These are phyloP conservation scores for Rhinogobio ventralis DNA, from an alignment of 2,797 vertebrate species.

Conservation along the genomic window DNA sequence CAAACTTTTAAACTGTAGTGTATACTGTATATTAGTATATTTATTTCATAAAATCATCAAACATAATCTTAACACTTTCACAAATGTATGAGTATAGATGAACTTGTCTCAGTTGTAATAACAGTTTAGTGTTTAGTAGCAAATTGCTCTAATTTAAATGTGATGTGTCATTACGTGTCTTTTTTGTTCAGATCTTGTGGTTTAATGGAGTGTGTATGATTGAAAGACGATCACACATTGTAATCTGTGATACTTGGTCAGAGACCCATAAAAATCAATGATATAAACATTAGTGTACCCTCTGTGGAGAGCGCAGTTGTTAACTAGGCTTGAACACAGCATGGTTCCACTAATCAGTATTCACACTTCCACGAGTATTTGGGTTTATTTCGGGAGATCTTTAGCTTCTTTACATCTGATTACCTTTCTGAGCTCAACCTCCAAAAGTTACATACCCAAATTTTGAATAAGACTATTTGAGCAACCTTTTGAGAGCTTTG, in stretches of 20 bases:
- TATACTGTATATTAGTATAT: not conserved
- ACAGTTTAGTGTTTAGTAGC: not conserved
- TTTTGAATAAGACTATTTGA: conserved; percentile 9
- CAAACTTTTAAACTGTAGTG: not conserved
- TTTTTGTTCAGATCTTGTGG: not conserved
- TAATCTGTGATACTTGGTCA: conserved; percentile 11
- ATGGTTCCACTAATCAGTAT: conserved; percentile 11
- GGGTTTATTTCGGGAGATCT: conserved; percentile 3
- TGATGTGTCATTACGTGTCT: not conserved
- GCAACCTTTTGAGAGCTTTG: not conserved
- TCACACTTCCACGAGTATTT: not conserved
- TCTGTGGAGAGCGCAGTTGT: not conserved
- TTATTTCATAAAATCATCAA: not conserved
- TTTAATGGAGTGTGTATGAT: conserved; percentile 17
- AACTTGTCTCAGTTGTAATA: not conserved
- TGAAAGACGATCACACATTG: not conserved
- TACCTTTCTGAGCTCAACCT: conserved; percentile 7
- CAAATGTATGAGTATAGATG: not conserved
- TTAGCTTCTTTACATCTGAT: conserved; percentile 29
- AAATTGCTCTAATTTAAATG: not conserved
- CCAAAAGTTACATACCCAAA: not conserved
- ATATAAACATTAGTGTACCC: conserved; percentile 3
- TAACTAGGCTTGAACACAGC: conserved; percentile 23
- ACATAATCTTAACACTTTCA: conserved; percentile 8
- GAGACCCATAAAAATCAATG: conserved; percentile 42